These are phyloP conservation scores for Scaptomyza pallida DNA, from an alignment of 1,140 invertebrate genomes.

Conservation along the genomic window DNA sequence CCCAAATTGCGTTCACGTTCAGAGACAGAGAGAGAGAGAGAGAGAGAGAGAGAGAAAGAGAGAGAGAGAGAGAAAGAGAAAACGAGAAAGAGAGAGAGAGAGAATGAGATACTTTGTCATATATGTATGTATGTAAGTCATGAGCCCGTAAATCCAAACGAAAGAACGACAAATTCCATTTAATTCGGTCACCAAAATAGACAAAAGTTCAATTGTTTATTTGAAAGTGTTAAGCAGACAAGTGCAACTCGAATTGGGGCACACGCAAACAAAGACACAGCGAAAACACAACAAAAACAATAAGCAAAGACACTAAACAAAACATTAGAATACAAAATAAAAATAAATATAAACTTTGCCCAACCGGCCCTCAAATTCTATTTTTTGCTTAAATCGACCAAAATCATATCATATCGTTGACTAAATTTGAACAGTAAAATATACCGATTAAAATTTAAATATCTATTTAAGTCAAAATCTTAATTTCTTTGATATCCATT, in stretches of 20 bases:
- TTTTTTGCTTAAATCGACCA: no score
- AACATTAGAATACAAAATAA: neutral
- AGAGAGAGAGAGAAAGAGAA: no score
- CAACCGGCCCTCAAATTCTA: neutral
- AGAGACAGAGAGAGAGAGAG: constrained; percentile 9
- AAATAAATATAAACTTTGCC: neutral
- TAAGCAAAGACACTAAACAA: neutral
- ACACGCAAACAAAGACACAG: constrained; percentile 6
- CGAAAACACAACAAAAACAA: constrained; percentile 5
- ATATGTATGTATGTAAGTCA: no score
- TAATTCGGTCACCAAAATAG: constrained; percentile 42
- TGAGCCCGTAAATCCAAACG: constrained; percentile 25
- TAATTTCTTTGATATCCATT: neutral
- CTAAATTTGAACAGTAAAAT: no score
- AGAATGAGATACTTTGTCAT: constrained; percentile 38
- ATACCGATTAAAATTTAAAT: no score
- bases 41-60: no score
- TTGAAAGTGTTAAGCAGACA: constrained; percentile 46
- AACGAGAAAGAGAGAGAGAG: constrained; percentile 3
- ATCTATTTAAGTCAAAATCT: no score
- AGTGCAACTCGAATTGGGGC: constrained; percentile 52
- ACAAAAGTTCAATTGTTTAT: constrained; percentile 48
- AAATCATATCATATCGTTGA: no score
- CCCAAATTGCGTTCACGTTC: constrained; percentile 32
- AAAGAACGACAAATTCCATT: constrained; percentile 27